Percentiles rank a stretch among this genome's conserved stretches.
These are phyloP conservation scores for Amphiprion clarkii DNA, from an alignment of 2,797 vertebrate species.

Conservation along the genomic window DNA sequence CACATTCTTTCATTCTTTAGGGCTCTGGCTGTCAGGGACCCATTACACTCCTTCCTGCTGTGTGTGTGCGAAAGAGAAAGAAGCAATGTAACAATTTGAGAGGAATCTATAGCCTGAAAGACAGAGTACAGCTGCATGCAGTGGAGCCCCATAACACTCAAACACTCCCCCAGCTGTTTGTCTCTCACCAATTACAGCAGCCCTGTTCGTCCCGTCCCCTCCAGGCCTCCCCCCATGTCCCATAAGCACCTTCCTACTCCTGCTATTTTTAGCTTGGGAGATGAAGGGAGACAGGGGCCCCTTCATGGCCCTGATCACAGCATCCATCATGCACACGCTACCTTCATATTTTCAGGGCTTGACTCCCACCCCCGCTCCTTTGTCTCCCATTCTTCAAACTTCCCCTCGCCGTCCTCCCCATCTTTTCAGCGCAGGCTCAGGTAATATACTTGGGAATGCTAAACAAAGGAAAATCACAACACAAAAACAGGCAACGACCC, in stretches of 20 bases:
- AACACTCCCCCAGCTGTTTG: constrained; percentile 77
- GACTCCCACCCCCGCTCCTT: constrained; percentile 40
- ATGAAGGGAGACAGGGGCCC: constrained; percentile 48
- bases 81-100: constrained; percentile 67
- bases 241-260: constrained; percentile 74
- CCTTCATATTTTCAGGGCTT: constrained; percentile 52
- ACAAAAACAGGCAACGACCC: constrained; percentile 72
- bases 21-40: constrained; percentile 76
- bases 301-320: constrained; percentile 67
- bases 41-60: constrained; percentile 76
- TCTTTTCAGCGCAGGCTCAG: constrained; percentile 67
- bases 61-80: constrained; percentile 48
- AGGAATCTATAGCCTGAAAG: constrained; percentile 72
- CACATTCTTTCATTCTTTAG: constrained; percentile 81
- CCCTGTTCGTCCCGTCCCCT: constrained; percentile 51
- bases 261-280: constrained; percentile 78
- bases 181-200: constrained; percentile 70
- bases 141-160: constrained; percentile 24
- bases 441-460: constrained; percentile 81
- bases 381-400: constrained; percentile 54
- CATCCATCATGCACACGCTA: constrained; percentile 58
- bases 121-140: constrained; percentile 79
- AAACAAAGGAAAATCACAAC: constrained; percentile 80
- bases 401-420: constrained; percentile 42
- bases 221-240: constrained; percentile 41